Evolutionary conservation across 2,113 vertebrate species (phyloP).

Genomic region (Chroicocephalus ridibundus): DNA sequence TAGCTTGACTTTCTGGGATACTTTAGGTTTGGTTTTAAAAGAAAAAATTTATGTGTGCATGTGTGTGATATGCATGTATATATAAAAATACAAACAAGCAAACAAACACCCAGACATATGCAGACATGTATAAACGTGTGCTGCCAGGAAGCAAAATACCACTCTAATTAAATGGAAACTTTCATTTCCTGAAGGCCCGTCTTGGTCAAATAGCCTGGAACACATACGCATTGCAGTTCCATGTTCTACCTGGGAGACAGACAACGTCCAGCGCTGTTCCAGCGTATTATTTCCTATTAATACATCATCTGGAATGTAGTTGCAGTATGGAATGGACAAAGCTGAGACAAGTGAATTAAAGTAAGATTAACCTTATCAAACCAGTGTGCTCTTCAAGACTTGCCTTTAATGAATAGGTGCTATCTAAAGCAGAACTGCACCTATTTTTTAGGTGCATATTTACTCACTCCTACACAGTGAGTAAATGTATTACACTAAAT

Average conservation of each 20-base stretch:
- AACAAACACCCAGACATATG: neutral
- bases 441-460: too few species aligned
- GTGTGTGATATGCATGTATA: neutral
- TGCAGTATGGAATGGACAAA: neutral
- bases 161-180: neutral
- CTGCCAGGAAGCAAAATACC: neutral
- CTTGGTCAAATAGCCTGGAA: neutral
- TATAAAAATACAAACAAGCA: neutral
- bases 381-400: neutral
- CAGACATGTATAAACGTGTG: fast-evolving
- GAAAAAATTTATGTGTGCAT: neutral
- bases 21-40: neutral
- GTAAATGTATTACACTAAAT: neutral
- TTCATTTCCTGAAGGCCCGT: neutral
- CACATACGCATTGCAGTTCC: neutral
- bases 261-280: neutral
- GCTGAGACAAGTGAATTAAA: neutral
- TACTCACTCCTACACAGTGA: neutral
- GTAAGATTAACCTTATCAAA: neutral
- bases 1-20: neutral
- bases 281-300: neutral
- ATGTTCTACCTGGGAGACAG: neutral
- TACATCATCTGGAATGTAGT: neutral
- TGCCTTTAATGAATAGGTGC: neutral
- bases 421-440: neutral